phyloP scores from a whole-genome alignment of 2,797 vertebrate genomes.

The Myotis daubentonii region DNA sequence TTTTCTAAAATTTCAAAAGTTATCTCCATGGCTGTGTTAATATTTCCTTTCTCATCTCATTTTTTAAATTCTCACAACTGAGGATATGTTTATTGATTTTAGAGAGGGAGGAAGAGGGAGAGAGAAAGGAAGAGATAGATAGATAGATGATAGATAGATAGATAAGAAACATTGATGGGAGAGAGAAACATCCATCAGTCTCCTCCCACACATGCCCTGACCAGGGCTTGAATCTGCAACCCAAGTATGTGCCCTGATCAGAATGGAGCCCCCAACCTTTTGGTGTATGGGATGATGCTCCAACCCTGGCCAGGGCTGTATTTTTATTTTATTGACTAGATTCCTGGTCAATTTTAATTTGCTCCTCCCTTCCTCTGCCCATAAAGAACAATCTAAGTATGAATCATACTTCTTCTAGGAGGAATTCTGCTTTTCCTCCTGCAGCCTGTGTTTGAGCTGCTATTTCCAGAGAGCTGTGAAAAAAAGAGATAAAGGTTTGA shows the following conservation, averaged over 20 bases:
- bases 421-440: not conserved
- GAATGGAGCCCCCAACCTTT: not conserved
- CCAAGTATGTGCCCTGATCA: too few relatives aligned
- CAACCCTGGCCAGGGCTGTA: not conserved
- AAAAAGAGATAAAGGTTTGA: not conserved
- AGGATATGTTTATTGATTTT: not conserved
- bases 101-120: not conserved
- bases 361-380: not conserved
- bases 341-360: not conserved
- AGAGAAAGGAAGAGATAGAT: too few relatives aligned
- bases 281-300: not conserved
- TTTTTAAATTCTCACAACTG: not conserved
- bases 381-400: not conserved
- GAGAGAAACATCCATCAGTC: not conserved
- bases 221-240: not conserved
- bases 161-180: too few relatives aligned
- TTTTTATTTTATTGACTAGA: not conserved
- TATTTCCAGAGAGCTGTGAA: not conserved
- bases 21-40: not conserved
- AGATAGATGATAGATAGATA: too few relatives aligned
- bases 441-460: not conserved
- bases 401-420: not conserved
- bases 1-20: conserved; percentile 15
- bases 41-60: not conserved
- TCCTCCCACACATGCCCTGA: not conserved